Percentiles rank a stretch among this genome's conserved stretches.
These are phyloP conservation scores for Acanthiza pusilla DNA, from an alignment of 2,797 vertebrate genomes.

Conservation along the genomic window DNA sequence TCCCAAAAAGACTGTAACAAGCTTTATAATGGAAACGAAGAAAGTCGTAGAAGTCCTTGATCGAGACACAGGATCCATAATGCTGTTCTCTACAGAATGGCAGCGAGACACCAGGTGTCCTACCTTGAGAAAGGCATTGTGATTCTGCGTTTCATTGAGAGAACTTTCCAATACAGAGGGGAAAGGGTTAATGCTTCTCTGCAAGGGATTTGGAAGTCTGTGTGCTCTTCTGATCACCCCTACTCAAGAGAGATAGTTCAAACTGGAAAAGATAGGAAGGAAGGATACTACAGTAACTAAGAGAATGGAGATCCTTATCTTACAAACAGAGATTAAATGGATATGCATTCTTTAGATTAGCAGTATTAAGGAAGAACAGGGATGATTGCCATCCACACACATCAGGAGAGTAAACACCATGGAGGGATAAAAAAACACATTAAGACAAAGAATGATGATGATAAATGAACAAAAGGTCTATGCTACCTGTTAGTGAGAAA, in stretches of 20 bases:
- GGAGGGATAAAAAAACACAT: neutral
- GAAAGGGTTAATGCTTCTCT: neutral
- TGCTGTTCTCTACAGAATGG: neutral
- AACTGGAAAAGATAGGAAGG: neutral
- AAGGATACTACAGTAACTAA: neutral
- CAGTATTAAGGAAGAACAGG: neutral
- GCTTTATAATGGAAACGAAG: neutral
- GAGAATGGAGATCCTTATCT: neutral
- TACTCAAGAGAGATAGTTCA: neutral
- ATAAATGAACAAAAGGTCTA: neutral
- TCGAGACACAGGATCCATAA: neutral
- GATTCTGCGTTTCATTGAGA: neutral
- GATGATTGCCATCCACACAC: neutral
- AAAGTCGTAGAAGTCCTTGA: neutral
- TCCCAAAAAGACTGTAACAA: neutral
- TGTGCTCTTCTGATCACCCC: neutral
- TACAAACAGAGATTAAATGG: neutral
- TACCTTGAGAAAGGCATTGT: neutral
- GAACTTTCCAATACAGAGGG: neutral
- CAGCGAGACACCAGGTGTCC: neutral
- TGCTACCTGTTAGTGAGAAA: neutral
- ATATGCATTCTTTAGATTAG: neutral
- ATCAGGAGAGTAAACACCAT: neutral
- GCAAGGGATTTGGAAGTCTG: neutral
- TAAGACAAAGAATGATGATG: neutral